Evolutionary conservation across 2,888 invertebrate species (phyloP).

Genomic region (Leucozona laternaria): DNA sequence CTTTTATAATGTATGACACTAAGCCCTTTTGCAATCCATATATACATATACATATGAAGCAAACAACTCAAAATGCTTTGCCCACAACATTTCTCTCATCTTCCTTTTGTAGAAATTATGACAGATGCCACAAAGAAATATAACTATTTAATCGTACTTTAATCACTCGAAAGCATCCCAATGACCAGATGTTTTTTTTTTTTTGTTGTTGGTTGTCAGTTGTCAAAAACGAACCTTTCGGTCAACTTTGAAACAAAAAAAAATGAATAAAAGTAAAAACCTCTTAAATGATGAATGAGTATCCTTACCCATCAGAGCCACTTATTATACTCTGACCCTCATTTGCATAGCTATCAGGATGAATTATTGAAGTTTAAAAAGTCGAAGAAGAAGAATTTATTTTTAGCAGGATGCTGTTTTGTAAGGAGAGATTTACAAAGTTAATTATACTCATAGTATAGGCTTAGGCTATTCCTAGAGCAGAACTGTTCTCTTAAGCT

Average conservation of each 20-base stretch:
- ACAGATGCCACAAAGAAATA: constrained; percentile 18
- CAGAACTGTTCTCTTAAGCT: background rate
- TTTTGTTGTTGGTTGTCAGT: background rate
- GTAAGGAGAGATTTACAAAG: constrained; percentile 13
- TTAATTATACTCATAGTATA: constrained; percentile 6
- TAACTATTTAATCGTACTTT: constrained; percentile 27
- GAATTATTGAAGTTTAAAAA: constrained; percentile 13
- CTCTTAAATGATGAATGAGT: constrained; percentile 14
- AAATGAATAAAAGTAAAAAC: background rate
- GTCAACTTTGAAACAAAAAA: background rate
- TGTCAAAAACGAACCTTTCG: background rate
- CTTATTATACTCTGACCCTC: constrained; percentile 14
- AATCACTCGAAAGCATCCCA: constrained; percentile 1
- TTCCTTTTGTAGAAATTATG: background rate
- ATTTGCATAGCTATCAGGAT: constrained; percentile 19
- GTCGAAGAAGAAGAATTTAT: background rate
- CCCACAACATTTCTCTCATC: background rate
- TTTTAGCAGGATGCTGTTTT: constrained; percentile 1
- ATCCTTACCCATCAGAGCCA: background rate
- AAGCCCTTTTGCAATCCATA: background rate
- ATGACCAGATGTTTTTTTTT: constrained; percentile 19
- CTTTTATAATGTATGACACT: constrained; percentile 7
- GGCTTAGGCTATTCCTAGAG: background rate
- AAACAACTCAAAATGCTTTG: background rate
- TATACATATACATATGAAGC: too few relatives aligned